Evolutionary conservation across 2,113 vertebrate species (phyloP), one percentile per base, ranked within the genome.

Genomic region (Ploceus nigricollis): DNA sequence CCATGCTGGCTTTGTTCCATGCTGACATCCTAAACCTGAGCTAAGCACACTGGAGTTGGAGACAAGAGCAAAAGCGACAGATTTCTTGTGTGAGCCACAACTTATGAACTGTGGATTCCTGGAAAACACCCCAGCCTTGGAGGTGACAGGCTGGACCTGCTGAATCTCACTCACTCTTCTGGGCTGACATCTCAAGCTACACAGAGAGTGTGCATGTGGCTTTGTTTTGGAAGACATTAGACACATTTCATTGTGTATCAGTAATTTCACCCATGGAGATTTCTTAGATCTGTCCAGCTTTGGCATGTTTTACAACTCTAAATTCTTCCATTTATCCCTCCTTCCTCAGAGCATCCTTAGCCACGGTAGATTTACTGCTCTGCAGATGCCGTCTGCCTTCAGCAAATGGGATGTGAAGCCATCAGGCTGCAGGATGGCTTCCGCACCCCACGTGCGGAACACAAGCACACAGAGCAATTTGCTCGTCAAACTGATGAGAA

Each of bases 401-500:
- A 64, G 80, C 22, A 71, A 87, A 76, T 4, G 33, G 70, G 66
- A 89, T 8, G 57, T 71, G 61, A 82, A 85, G 70, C 81, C 8
- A 48, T 28, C 65, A 44, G 82, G 33, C 80, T 48, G 69, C 65
- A 76, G 80, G 78, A 65, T 2, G n/a, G 50, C 23, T 66, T 66
- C 65, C 0, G 0, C 40, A 27, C 45, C 2, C 1, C 25, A 25
- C 0, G 1, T 58, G 47, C 0, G 0, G 7, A 89, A 47, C n/a
- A 23, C 27, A 31, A 44, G 39, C 60, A 75, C 68, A 28, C 19
- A 71, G 10, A 73, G 24, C 42, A 63, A 58, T 66, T 11, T 68
- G 56, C 78, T 79, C 5, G 5, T 79, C 64, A 56, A 76, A 63
- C 13, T 48, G 35, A 44, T 15, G 22, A 44, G 31, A 76, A 92